A percentile compares a stretch with the other conserved stretches of the same genome.
phyloP scores from a whole-genome alignment of 1,140 invertebrate species.

The Drosophila sucinea region DNA sequence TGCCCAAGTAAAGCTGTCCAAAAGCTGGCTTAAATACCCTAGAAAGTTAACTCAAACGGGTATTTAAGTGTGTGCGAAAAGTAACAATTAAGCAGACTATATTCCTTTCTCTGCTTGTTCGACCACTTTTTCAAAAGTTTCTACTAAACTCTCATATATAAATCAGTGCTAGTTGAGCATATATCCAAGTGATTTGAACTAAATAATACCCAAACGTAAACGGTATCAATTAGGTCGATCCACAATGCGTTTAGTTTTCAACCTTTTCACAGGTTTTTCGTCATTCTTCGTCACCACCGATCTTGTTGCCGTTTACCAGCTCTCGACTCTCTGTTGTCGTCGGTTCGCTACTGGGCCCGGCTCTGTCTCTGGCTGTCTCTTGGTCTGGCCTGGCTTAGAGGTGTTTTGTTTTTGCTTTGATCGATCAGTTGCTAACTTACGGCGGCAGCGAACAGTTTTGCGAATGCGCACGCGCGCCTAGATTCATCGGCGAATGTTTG shows the following conservation, averaged over 20 bases:
- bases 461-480: conserved; percentile 35
- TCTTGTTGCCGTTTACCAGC: background rate
- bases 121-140: too few relatives aligned
- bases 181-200: too few relatives aligned
- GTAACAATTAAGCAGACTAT: too few relatives aligned
- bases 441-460: conserved; percentile 73
- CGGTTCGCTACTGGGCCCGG: conserved; percentile 10
- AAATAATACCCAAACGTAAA: too few relatives aligned
- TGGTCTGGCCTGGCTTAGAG: conserved; percentile 26
- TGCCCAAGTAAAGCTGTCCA: conserved; percentile 3
- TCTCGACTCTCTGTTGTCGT: conserved; percentile 22
- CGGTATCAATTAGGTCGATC: background rate
- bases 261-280: background rate
- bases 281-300: background rate
- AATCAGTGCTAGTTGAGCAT: too few relatives aligned
- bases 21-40: background rate
- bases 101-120: too few relatives aligned
- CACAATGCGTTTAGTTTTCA: background rate
- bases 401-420: conserved; percentile 32
- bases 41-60: background rate
- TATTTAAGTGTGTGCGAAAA: background rate
- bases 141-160: too few relatives aligned
- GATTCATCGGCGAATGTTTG: background rate
- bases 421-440: conserved; percentile 75
- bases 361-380: conserved; percentile 33